Evolutionary conservation across 1,140 invertebrate species (phyloP), one percentile per base, ranked within the genome.

Genomic region (Drosophila erecta): DNA sequence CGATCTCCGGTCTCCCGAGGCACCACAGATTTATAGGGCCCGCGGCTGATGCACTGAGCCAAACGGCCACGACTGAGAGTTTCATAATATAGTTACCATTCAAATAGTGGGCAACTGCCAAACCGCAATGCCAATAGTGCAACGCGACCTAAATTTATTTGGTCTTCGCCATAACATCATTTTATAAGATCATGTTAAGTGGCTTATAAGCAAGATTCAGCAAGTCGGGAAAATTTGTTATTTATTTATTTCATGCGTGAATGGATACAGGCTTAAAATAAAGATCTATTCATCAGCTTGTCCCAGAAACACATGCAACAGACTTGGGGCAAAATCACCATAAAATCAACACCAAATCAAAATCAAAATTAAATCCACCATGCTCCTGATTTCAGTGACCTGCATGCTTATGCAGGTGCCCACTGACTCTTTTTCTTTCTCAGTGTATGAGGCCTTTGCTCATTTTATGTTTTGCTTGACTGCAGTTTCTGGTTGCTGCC

Each of bases 401-500:
- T 33, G 27, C 30, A 30, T 10, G 27, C 24, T 11, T 33, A 10
- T 14, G 27, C 24, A 33, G 27, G 53, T 58, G 41, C 17, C 41
- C 8, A 30, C 2, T 11, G 24, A 15, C 40, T 14, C 30, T 4
- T 7, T 2, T 55, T 38, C 58, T 70, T 37, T 22, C 40, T 10
- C 46, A 24, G 59, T 67, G 64, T n/a, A 51, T 3, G 17, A 4
- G 43, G 20, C 58, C 20, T 61, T 43, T 54, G 49, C 60, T 76
- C 40, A 60, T 66, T 76, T 67, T 71, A 43, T 67, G 79, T 87
- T 80, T 61, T 91, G 64, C 79, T 84, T 81, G 78, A 73, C 59
- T 87, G 86, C 79, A 87, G 73, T 79, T 84, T 87, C 84, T 89
- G 85, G 84, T 87, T 77, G 65, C 60, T 65, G 57, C 84, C 74